Base-by-base conservation (phyloP, 2,797 vertebrate species). In the Coregonus sp. region DNA sequence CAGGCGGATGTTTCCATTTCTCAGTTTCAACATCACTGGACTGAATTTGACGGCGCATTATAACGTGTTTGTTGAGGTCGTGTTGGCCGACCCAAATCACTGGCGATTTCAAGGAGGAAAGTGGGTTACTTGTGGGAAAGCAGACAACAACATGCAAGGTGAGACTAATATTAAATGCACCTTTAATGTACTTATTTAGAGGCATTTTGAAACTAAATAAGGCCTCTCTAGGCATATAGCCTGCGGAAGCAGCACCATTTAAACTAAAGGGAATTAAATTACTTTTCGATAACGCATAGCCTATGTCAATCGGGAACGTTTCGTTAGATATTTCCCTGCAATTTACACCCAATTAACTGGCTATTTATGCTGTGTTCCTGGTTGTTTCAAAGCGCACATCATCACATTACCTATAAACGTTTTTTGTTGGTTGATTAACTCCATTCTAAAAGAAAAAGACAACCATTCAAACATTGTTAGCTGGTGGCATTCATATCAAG, bases 111-210 rank as follows among this genome's bases (percentile, higher is more conserved):
- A 98, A 83, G 98, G 98, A 33, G 98, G 98, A 37, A 99, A 99
- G 83, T 99, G 98, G 98, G 97, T 99, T 81, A 99, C 98, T 1
- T 99, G 98, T 83, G 98, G 98, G 54, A 99, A 99, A 89, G 98
- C 98, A 0, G 98, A 99, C 91, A 99, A 98, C 87, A 99, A 99
- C 83, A 99, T 98, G 97, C 98, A 99, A 95, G 98, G 98, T 98
- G 86, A 77, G 93, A 20, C 71, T 67, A 20, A 0, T 3, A 68
- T 33, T 33, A 5, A 7, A 16, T 33, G 29, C 29, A 33, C 31
- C 59, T 29, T 63, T 20, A 59, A 63, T 63, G 59, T 63, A 6
- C n/a, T 4, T 25, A 25, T 63, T 63, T 63, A 63, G 20, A 63
- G 20, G 20, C 12, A 25, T 63, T 25, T 63, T 25, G 2, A 25